Percentiles rank a stretch among this genome's conserved stretches.
These are phyloP conservation scores for Cyphomyrus discorhynchus DNA, from an alignment of 2,113 vertebrate species.

Conservation along the genomic window DNA sequence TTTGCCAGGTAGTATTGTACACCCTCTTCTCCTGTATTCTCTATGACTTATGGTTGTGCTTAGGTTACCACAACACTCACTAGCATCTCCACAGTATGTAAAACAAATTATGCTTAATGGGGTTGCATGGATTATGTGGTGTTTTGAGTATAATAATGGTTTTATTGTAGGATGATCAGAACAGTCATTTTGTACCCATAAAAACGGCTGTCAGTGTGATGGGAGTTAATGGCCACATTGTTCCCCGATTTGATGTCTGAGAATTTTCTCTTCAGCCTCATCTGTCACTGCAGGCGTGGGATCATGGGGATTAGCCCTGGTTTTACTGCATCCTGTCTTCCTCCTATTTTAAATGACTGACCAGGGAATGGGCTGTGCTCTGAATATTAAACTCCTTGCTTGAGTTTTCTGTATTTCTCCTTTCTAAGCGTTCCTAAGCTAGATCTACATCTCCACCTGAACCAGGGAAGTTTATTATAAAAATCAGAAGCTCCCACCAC, in stretches of 20 bases:
- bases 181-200: not conserved
- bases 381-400: not conserved
- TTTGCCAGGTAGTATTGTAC: not conserved
- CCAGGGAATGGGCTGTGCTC: not conserved
- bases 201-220: not conserved
- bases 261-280: not conserved
- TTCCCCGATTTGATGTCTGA: not conserved
- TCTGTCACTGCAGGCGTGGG: not conserved
- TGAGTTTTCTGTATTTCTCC: not conserved
- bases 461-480: not conserved
- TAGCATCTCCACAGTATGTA: not conserved
- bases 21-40: not conserved
- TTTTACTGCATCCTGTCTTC: not conserved
- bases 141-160: not conserved
- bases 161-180: not conserved
- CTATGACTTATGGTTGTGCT: not conserved
- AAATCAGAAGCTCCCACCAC: not conserved
- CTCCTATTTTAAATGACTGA: not conserved
- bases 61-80: not conserved
- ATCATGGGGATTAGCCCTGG: not conserved
- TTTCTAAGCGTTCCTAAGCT: not conserved
- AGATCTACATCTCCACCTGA: not conserved
- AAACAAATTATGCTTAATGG: not conserved
- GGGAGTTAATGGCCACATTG: not conserved
- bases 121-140: not conserved